These are phyloP conservation scores for Rhinella marina DNA, from an alignment of 2,797 vertebrate species.

Conservation along the genomic window DNA sequence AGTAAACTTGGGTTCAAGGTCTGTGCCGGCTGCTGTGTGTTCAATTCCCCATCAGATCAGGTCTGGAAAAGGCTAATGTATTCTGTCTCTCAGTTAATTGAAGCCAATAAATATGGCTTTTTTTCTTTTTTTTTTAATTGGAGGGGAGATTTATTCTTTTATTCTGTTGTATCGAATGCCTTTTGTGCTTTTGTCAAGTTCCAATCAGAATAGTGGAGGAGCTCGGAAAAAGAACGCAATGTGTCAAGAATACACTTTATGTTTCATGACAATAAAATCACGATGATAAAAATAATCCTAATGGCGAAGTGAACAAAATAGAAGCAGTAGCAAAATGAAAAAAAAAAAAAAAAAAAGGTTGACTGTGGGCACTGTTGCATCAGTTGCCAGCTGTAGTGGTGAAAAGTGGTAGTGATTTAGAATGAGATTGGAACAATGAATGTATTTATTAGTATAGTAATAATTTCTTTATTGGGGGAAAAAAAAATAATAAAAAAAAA, in stretches of 20 bases:
- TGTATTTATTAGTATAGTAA: too few species aligned
- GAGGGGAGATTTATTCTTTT: background rate
- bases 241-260: background rate
- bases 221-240: background rate
- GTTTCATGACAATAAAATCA: background rate
- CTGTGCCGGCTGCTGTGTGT: background rate
- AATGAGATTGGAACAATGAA: background rate
- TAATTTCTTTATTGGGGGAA: too few species aligned
- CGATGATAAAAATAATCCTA: background rate
- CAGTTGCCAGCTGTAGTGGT: background rate
- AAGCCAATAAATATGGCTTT: background rate
- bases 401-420: too few species aligned
- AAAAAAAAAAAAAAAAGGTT: background rate
- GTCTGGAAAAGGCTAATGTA: conserved; percentile 34
- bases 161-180: background rate
- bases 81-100: conserved; percentile 26
- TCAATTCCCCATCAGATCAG: background rate
- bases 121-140: background rate
- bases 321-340: background rate
- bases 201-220: background rate
- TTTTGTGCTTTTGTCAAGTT: background rate
- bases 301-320: background rate
- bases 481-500: too few species aligned
- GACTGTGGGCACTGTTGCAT: background rate
- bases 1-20: conserved; percentile 25